Evolutionary conservation across 2,113 vertebrate genomes (phyloP).

Genomic region (Psettodes erumei): DNA sequence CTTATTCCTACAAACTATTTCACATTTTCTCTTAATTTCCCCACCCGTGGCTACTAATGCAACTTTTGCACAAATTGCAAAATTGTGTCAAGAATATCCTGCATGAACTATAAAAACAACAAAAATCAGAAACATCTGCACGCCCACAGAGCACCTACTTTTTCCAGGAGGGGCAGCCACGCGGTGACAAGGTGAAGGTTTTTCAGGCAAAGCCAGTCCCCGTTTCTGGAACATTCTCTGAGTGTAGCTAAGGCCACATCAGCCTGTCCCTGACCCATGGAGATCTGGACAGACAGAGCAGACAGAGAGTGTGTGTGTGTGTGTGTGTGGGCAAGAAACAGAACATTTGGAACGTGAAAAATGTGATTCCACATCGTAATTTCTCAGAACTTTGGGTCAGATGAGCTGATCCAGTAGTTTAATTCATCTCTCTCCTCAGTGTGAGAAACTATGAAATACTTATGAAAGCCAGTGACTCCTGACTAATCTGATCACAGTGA

Average conservation of each 20-base stretch:
- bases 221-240: conserved; percentile 88
- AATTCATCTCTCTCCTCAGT: conserved; percentile 16
- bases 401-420: conserved; percentile 36
- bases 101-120: background rate
- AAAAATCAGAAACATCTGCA: too few species aligned
- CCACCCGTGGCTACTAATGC: background rate
- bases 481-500: conserved; percentile 1
- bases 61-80: background rate
- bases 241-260: conserved; percentile 93
- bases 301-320: background rate
- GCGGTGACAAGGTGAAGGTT: conserved; percentile 96
- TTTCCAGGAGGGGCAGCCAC: conserved; percentile 95
- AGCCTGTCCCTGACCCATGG: conserved; percentile 98
- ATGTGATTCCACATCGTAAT: conserved; percentile 40
- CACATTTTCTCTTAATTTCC: background rate
- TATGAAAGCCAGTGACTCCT: conserved; percentile 4
- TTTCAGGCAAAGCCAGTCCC: conserved; percentile 97
- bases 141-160: conserved; percentile 84
- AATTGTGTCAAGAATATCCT: background rate
- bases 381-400: conserved; percentile 6
- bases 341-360: conserved; percentile 37
- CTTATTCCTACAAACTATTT: background rate
- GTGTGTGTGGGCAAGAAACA: conserved; percentile 26
- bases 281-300: conserved; percentile 86
- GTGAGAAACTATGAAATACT: conserved; percentile 1